Conservation (phyloP, 2,888 invertebrate genomes). For the Busseola fusca region DNA sequence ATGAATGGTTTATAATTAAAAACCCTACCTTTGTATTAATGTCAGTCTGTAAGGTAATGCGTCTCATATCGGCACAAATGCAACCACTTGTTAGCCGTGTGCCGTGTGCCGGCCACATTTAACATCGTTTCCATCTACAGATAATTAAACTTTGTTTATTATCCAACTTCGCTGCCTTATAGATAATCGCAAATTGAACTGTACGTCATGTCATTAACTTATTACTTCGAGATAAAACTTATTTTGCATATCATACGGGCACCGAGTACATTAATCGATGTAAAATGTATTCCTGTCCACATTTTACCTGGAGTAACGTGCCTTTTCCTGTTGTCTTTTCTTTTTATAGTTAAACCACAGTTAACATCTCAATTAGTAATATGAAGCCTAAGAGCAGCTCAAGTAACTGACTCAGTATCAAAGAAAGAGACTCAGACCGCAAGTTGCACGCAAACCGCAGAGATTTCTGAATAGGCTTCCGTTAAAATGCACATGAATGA, state of each 20-base stretch:
- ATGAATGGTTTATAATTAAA: constrained; percentile 55
- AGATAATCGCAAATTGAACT: constrained; percentile 64
- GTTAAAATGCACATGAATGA: constrained; percentile 40
- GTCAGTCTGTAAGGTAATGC: constrained; percentile 41
- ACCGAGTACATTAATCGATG: constrained; percentile 48
- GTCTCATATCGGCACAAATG: constrained; percentile 56
- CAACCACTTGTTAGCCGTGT: constrained; percentile 50
- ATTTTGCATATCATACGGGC: constrained; percentile 56
- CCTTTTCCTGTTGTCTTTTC: constrained; percentile 35
- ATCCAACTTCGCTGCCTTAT: constrained; percentile 56
- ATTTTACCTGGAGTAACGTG: constrained; percentile 33
- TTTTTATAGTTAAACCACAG: constrained; percentile 42
- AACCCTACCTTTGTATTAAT: constrained; percentile 40
- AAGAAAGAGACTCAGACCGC: constrained; percentile 48
- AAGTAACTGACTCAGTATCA: constrained; percentile 45
- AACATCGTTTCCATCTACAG: constrained; percentile 57
- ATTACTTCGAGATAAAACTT: constrained; percentile 52
- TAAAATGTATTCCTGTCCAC: constrained; percentile 36
- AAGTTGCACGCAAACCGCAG: constrained; percentile 54
- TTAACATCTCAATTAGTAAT: constrained; percentile 61
- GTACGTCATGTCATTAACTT: constrained; percentile 58
- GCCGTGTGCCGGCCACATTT: constrained; percentile 53
- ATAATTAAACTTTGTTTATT: constrained; percentile 64
- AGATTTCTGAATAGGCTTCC: constrained; percentile 56
- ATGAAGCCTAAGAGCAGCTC: constrained; percentile 48